Conservation (phyloP, 2,113 vertebrate genomes). For the Aleadryas rufinucha region DNA sequence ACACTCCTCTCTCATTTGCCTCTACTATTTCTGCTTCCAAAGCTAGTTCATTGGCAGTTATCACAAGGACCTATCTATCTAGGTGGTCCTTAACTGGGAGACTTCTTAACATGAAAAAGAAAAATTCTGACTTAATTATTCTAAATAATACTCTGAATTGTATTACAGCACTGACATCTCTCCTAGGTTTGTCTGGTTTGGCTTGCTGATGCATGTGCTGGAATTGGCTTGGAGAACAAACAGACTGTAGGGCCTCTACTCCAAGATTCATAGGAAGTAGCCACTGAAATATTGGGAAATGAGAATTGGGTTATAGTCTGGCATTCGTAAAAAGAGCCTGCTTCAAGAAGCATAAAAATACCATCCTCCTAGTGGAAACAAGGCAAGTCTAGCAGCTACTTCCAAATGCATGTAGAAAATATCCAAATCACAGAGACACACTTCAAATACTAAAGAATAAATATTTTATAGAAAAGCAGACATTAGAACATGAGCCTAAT, state of each 20-base stretch:
- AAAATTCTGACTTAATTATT: not conserved
- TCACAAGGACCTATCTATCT: not conserved
- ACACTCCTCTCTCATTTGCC: not conserved
- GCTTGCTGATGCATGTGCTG: rapidly evolving
- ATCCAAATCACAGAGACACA: not conserved
- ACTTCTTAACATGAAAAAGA: not conserved
- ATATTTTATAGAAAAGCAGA: not conserved
- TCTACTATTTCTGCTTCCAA: not conserved
- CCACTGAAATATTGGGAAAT: not conserved
- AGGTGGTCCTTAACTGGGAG: not conserved
- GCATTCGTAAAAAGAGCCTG: not conserved
- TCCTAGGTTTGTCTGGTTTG: not conserved
- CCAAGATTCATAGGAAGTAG: not conserved
- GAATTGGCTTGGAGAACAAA: not conserved
- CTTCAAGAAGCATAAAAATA: not conserved
- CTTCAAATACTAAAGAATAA: not conserved
- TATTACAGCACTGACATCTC: not conserved
- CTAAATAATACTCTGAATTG: not conserved
- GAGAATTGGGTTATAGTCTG: not conserved
- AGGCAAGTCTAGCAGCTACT: not conserved
- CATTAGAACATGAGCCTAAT: not conserved
- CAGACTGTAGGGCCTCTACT: not conserved
- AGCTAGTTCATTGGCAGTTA: not conserved
- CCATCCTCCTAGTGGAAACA: not conserved
- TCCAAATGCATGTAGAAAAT: not conserved